Evolutionary conservation across 2,113 vertebrate genomes (phyloP), one percentile per base, ranked within the genome.

Genomic region (Cebus imitator): DNA sequence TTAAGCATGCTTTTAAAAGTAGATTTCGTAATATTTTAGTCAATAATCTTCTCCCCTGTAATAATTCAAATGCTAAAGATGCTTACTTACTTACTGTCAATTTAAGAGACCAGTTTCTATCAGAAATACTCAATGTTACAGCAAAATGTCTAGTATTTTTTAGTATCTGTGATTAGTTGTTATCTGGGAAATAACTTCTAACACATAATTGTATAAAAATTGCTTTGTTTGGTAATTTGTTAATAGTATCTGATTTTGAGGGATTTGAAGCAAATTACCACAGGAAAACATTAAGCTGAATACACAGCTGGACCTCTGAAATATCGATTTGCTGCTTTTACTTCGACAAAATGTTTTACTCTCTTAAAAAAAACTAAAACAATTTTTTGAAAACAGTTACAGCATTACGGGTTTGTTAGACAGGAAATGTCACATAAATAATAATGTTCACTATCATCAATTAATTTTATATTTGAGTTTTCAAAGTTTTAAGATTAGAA

Each of bases 271-370:
- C 25, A 96, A 82, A 91, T 1, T 80, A 35, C 40, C 94, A 61
- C 32, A 97, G 86, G 86, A 97, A 94, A 98, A 94, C 27, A 78
- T 66, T 73, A 27, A 30, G 27, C 94, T 97, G 68, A 88, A 61
- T 45, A 50, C 68, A 11, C 17, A 95, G 50, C 40, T 93, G 92
- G 92, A 91, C 9, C 48, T 98, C 52, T 93, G 61, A 96, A 78
- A 81, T 50, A 95, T 14, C 61, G 52, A 96, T 92, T 95, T 37
- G 96, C 55, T 96, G 70, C 92, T 97, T 97, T 90, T 35, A 98
- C 48, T 97, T 98, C 48, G 90, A 87, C 32, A 96, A 96, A 91
- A 86, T 84, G 32, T 92, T 98, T 97, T 94, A 35, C 58, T 61
- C 18, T 91, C 40, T 87, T 20, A 32, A 2, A 79, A 88, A 27